Conservation (phyloP, 1,140 invertebrate genomes). For the Trichonephila clavata region DNA sequence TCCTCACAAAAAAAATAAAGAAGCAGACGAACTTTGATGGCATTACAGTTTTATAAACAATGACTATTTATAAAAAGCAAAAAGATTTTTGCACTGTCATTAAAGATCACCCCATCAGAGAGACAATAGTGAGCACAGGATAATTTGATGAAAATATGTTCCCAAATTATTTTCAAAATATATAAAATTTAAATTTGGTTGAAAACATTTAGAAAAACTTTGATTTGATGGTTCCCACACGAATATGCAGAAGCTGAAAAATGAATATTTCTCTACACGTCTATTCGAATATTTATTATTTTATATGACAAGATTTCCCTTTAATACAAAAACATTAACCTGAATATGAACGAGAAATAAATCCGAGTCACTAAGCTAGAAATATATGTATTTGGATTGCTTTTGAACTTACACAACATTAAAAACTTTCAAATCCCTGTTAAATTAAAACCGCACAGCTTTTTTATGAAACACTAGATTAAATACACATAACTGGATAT, state of each 20-base stretch:
- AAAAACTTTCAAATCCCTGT: background rate
- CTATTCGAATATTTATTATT: conserved; percentile 9
- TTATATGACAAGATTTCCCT: background rate
- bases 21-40: background rate
- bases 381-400: background rate
- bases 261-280: background rate
- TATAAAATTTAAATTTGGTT: background rate
- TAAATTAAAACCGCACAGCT: conserved; percentile 10
- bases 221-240: background rate
- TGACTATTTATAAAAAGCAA: background rate
- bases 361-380: background rate
- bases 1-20: too few species aligned
- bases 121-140: background rate
- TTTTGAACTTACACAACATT: background rate
- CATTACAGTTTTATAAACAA: background rate
- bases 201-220: background rate
- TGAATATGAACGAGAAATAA: background rate
- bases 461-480: background rate
- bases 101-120: background rate
- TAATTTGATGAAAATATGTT: background rate
- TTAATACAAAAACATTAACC: background rate
- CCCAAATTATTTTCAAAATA: background rate
- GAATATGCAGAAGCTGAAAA: background rate
- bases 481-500: conserved; percentile 28
- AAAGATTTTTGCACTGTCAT: background rate